Percentiles rank a stretch among this genome's conserved stretches.
These are phyloP conservation scores for Brachypodius melanocephalos DNA, from an alignment of 2,113 vertebrate species.

Conservation along the genomic window DNA sequence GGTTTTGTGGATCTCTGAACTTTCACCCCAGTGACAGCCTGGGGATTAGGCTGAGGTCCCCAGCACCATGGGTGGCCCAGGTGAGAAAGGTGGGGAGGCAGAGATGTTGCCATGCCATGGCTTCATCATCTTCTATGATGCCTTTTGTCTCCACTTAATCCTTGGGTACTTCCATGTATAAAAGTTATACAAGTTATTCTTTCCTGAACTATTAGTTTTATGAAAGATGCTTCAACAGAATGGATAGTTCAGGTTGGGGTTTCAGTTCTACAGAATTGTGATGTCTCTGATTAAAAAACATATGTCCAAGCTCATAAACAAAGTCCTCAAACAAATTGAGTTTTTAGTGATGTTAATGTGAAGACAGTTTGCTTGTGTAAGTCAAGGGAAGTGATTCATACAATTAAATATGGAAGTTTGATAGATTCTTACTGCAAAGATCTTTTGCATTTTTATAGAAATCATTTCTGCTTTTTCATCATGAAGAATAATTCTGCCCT, in stretches of 20 bases:
- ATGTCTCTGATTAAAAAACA: not conserved
- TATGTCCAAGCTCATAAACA: not conserved
- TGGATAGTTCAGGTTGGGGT: not conserved
- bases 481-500: not conserved
- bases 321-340: not conserved
- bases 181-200: not conserved
- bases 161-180: not conserved
- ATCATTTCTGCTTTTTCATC: not conserved
- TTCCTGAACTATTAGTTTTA: not conserved
- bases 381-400: not conserved
- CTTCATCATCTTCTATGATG: not conserved
- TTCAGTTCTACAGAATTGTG: not conserved
- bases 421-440: not conserved
- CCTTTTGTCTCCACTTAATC: not conserved
- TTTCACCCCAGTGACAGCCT: not conserved
- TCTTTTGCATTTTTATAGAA: not conserved
- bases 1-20: not conserved
- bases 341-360: not conserved
- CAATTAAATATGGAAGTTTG: not conserved
- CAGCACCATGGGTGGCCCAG: not conserved
- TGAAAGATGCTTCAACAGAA: not conserved
- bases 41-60: not conserved
- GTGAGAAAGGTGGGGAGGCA: not conserved
- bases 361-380: not conserved
- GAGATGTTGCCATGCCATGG: not conserved